Conservation (phyloP, 2,888 invertebrate species). For the Eupithecia tripunctaria region DNA sequence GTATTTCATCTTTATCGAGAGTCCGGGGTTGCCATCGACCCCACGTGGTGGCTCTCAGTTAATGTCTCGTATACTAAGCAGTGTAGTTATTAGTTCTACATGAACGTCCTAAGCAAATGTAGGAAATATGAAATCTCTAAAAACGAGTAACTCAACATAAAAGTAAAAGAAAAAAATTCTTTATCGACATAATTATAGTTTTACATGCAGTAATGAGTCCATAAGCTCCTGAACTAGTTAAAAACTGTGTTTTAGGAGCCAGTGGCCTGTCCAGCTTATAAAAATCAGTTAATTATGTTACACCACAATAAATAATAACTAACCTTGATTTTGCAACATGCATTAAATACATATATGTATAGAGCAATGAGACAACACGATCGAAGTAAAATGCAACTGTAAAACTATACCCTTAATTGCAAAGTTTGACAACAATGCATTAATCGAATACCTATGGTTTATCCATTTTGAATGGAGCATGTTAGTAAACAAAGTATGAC, state of each 20-base stretch:
- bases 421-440: no score
- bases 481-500: no score
- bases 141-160: background rate
- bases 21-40: constrained; percentile 52
- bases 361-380: background rate
- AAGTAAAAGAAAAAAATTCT: background rate
- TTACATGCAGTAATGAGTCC: no score
- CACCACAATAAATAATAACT: no score
- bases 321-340: no score
- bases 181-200: no score
- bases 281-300: no score
- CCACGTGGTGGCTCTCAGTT: constrained; percentile 51
- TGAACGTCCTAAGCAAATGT: constrained; percentile 16
- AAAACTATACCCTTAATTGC: background rate
- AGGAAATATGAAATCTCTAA: background rate
- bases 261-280: no score
- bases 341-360: background rate
- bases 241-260: no score
- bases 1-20: constrained; percentile 65
- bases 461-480: no score
- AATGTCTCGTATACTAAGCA: constrained; percentile 41
- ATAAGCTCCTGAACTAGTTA: no score
- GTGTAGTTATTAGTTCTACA: constrained; percentile 14
- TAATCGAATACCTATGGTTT: no score
- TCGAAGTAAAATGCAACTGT: background rate